These are phyloP conservation scores for Tetrao urogallus DNA, from an alignment of 2,113 vertebrate genomes.

Conservation along the genomic window DNA sequence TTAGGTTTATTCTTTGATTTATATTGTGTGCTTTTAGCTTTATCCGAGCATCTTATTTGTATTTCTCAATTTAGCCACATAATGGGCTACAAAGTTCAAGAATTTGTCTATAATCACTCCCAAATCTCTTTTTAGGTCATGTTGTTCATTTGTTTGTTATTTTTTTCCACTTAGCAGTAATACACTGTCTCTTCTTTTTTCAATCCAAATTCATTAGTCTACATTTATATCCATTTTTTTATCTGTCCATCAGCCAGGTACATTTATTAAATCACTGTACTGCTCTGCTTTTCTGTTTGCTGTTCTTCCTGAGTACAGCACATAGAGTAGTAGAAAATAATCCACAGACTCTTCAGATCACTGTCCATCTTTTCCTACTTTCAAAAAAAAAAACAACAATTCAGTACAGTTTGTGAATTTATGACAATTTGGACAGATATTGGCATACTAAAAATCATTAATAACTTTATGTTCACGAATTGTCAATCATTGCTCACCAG, in stretches of 20 bases:
- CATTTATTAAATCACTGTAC: neutral
- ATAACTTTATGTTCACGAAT: neutral
- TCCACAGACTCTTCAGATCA: neutral
- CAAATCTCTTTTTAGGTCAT: slow-evolving; percentile 14
- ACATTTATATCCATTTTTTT: slow-evolving; percentile 42
- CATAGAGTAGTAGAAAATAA: neutral
- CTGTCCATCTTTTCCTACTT: neutral
- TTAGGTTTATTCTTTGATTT: slow-evolving; percentile 12
- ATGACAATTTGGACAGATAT: neutral
- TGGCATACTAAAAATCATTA: neutral
- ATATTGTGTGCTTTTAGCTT: neutral
- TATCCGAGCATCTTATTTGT: neutral
- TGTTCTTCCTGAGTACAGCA: neutral
- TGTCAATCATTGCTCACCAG: neutral
- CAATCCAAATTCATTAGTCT: neutral
- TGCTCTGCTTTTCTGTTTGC: neutral
- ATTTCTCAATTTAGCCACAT: slow-evolving; percentile 9
- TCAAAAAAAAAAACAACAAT: neutral
- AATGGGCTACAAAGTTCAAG: slow-evolving; percentile 8
- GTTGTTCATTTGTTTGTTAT: neutral
- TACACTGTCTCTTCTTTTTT: neutral
- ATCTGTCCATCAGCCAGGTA: neutral
- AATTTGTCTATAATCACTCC: neutral
- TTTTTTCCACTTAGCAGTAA: neutral
- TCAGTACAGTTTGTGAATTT: neutral